phyloP scores from a whole-genome alignment of 2,888 invertebrate species.

The Drosophila melanosoma region DNA sequence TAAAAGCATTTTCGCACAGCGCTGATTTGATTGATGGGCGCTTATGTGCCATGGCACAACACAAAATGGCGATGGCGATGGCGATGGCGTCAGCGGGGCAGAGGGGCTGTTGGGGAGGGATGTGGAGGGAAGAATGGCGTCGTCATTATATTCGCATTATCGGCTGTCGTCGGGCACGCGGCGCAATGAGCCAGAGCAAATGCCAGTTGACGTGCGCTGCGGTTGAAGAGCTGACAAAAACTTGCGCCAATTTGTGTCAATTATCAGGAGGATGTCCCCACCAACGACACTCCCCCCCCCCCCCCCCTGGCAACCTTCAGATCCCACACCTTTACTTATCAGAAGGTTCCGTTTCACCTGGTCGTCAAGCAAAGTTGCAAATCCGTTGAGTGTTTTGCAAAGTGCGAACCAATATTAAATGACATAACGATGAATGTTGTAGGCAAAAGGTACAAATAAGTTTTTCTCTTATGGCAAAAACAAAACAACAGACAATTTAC shows the following conservation, averaged over 20 bases:
- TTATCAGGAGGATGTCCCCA: conserved; percentile 62
- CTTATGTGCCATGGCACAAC: conserved; percentile 56
- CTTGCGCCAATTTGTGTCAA: conserved; percentile 79
- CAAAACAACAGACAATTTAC: conserved; percentile 18
- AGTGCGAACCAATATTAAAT: conserved; percentile 49
- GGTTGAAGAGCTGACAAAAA: conserved; percentile 77
- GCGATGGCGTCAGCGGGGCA: background rate
- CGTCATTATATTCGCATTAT: conserved; percentile 78
- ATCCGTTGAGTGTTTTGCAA: conserved; percentile 46
- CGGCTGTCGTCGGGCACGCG: conserved; percentile 56
- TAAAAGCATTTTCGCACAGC: conserved; percentile 73
- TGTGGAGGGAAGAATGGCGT: conserved; percentile 2
- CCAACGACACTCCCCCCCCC: conserved; percentile 18
- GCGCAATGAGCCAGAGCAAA: conserved; percentile 74
- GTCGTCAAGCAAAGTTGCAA: conserved; percentile 36
- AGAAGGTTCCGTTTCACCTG: conserved; percentile 38
- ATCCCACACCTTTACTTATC: background rate
- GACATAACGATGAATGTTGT: conserved; percentile 48
- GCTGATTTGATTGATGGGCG: conserved; percentile 78
- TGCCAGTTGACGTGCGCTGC: conserved; percentile 73
- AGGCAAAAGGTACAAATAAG: conserved; percentile 22
- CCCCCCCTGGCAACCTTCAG: too few relatives aligned
- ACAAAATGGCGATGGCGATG: background rate
- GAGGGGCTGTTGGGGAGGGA: background rate
- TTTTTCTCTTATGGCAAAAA: conserved; percentile 4